Percentiles rank a stretch among this genome's conserved stretches.
Conservation (phyloP, 2,888 invertebrate genomes). For the Taenaris catops region DNA sequence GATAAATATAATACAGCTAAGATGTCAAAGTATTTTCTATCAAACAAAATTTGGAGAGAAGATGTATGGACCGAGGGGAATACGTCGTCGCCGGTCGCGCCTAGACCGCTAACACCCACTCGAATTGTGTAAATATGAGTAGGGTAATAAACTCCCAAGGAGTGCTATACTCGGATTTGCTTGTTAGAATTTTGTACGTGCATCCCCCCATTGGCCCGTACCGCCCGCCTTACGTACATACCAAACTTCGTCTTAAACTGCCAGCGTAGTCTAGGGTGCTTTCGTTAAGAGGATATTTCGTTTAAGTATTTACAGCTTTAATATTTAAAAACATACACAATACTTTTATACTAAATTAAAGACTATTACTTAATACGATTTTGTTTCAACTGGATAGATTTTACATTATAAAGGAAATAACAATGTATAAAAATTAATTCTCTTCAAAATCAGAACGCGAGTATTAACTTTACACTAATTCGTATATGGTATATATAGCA, state of each 20-base stretch:
- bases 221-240: constrained; percentile 40
- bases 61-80: constrained; percentile 32
- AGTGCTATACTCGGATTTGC: constrained; percentile 64
- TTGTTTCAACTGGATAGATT: too few species aligned
- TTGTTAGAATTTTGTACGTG: constrained; percentile 65
- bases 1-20: constrained; percentile 17
- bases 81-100: constrained; percentile 34
- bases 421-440: too few species aligned
- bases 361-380: too few species aligned
- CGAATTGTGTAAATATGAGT: constrained; percentile 71
- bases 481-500: too few species aligned
- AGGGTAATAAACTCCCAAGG: constrained; percentile 66
- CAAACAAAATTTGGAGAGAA: constrained; percentile 18
- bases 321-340: constrained; percentile 25
- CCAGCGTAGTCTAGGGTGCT: constrained; percentile 43
- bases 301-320: constrained; percentile 25
- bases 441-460: too few species aligned
- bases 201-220: constrained; percentile 40
- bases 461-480: too few species aligned
- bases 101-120: constrained; percentile 58
- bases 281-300: constrained; percentile 47
- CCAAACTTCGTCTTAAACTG: constrained; percentile 51
- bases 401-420: too few species aligned
- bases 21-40: constrained; percentile 19
- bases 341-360: neutral